phyloP scores from a whole-genome alignment of 2,888 invertebrate species.

The Cancer borealis region DNA sequence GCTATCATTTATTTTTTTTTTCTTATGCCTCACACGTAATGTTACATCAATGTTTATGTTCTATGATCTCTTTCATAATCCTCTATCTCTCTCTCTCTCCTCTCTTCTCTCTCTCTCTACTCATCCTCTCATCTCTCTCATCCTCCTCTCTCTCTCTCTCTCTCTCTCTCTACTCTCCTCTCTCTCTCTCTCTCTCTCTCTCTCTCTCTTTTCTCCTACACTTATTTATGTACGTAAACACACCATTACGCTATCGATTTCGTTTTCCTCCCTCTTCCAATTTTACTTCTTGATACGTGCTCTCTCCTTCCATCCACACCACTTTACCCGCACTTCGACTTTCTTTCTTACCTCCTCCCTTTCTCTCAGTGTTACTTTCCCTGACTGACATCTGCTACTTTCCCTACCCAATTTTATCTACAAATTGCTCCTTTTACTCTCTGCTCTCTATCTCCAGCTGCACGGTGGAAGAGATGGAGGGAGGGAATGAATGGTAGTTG shows the following conservation, averaged over 20 bases:
- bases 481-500: no score
- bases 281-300: no score
- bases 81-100: no score
- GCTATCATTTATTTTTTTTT: no score
- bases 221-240: no score
- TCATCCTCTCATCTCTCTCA: conserved; percentile 13
- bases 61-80: no score
- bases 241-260: background rate
- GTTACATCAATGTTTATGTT: no score
- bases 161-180: background rate
- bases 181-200: no score
- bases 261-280: background rate
- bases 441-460: background rate
- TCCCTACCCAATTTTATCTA: background rate
- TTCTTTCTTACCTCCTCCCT: background rate
- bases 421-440: background rate
- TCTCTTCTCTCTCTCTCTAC: background rate
- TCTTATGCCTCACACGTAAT: no score
- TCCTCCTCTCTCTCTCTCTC: background rate
- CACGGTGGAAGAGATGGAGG: background rate
- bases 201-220: no score
- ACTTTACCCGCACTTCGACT: no score
- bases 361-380: background rate
- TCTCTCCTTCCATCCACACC: no score
- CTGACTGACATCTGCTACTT: background rate